These are phyloP conservation scores for Austrofundulus limnaeus DNA, from an alignment of 2,113 vertebrate genomes.

Conservation along the genomic window DNA sequence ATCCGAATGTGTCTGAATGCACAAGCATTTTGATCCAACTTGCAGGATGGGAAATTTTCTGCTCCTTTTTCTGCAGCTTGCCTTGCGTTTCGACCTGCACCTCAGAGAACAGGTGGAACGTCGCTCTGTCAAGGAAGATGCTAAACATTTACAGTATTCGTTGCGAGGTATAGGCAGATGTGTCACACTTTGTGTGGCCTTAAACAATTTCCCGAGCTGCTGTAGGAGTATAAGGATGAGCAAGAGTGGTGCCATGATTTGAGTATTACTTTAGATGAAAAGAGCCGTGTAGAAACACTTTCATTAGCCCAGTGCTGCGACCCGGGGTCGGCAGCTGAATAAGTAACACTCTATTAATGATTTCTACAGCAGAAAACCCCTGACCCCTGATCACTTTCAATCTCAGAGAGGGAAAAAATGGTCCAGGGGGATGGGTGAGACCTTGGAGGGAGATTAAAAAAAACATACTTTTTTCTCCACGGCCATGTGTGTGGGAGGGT, in stretches of 20 bases:
- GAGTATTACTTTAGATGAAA: conserved; percentile 83
- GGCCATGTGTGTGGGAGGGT: conserved; percentile 73
- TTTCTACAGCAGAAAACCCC: conserved; percentile 83
- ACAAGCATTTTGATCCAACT: conserved; percentile 46
- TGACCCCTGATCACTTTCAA: conserved; percentile 80
- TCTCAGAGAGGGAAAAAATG: conserved; percentile 70
- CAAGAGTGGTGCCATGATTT: conserved; percentile 73
- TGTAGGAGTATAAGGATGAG: conserved; percentile 64
- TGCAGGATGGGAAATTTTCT: conserved; percentile 15
- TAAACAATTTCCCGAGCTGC: conserved; percentile 64
- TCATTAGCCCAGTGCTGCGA: conserved; percentile 79
- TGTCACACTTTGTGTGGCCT: conserved; percentile 71
- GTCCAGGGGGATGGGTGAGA: conserved; percentile 60
- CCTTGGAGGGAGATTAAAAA: conserved; percentile 70
- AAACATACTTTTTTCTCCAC: conserved; percentile 61
- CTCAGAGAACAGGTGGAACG: conserved; percentile 11
- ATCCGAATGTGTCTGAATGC: conserved; percentile 32
- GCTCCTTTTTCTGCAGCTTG: conserved; percentile 30
- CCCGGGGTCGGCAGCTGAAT: conserved; percentile 76
- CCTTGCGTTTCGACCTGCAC: conserved; percentile 33
- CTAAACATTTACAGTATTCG: conserved; percentile 77
- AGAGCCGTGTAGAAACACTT: conserved; percentile 81
- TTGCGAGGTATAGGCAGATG: conserved; percentile 56
- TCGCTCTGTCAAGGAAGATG: conserved; percentile 62
- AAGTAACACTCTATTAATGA: conserved; percentile 83